Evolutionary conservation across 2,888 invertebrate genomes (phyloP).

Genomic region (Cheilosia grossa): DNA sequence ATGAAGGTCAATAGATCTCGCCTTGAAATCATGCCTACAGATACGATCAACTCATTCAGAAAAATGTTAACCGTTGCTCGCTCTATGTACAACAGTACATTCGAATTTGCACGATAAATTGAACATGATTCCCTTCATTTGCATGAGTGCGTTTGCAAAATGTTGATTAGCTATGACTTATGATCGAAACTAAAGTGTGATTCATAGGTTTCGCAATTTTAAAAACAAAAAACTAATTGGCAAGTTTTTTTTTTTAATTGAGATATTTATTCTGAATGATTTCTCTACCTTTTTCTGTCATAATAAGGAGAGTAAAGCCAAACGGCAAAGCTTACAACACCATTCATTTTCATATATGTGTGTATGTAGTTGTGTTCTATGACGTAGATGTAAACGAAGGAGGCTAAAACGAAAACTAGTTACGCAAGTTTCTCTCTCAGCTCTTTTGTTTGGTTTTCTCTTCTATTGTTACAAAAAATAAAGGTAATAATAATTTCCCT

Average conservation of each 20-base stretch:
- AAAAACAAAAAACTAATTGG: too few species aligned
- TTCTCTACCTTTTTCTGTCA: neutral
- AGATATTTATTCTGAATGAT: too few species aligned
- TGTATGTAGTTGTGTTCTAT: conserved; percentile 16
- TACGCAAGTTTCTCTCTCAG: conserved; percentile 71
- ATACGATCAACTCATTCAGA: conserved; percentile 2
- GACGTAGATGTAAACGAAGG: conserved; percentile 18
- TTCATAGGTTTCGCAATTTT: too few species aligned
- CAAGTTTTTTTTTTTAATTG: too few species aligned
- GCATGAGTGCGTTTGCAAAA: too few species aligned
- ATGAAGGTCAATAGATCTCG: neutral
- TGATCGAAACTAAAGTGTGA: too few species aligned
- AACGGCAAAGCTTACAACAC: neutral
- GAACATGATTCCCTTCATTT: too few species aligned
- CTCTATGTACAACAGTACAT: too few species aligned
- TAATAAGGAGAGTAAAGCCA: neutral
- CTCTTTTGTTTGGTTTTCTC: conserved; percentile 66
- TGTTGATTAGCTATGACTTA: too few species aligned
- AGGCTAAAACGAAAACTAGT: conserved; percentile 49
- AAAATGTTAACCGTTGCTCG: neutral
- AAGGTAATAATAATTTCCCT: conserved; percentile 16
- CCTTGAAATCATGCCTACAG: neutral
- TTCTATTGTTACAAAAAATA: conserved; percentile 18
- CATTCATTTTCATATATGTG: neutral
- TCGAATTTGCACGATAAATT: too few species aligned